phyloP scores from a whole-genome alignment of 2,113 vertebrate genomes.

The Climacteris rufus region DNA sequence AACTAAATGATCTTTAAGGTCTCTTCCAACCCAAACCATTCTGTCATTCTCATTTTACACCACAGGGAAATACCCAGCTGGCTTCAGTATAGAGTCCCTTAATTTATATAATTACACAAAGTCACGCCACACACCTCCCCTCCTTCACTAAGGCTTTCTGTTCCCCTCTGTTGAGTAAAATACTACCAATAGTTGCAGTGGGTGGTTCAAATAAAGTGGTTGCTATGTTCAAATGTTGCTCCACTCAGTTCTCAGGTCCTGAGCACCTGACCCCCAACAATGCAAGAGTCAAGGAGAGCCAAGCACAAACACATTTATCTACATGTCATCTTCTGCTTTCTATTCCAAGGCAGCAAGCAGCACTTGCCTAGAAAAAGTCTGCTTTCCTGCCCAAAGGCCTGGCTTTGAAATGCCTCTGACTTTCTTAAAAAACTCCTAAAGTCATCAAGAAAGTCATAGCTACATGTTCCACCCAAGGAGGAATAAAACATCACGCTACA shows the following conservation, averaged over 20 bases:
- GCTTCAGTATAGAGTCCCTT: neutral
- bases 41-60: neutral
- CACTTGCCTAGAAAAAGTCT: neutral
- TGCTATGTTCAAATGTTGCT: neutral
- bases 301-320: neutral
- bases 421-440: neutral
- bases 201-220: neutral
- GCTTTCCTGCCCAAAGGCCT: neutral
- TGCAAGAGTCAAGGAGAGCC: neutral
- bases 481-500: neutral
- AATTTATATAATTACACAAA: neutral
- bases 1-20: too few relatives aligned
- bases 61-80: fast-evolving
- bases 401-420: neutral
- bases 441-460: neutral
- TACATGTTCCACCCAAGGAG: neutral
- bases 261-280: neutral
- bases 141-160: neutral
- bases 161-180: neutral
- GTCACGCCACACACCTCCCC: fast-evolving
- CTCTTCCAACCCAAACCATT: neutral
- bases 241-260: fast-evolving
- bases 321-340: fast-evolving
- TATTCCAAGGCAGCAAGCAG: neutral
- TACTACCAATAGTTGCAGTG: fast-evolving